These are phyloP conservation scores for Taeniopygia guttata DNA, from an alignment of 2,797 vertebrate genomes.

Conservation along the genomic window DNA sequence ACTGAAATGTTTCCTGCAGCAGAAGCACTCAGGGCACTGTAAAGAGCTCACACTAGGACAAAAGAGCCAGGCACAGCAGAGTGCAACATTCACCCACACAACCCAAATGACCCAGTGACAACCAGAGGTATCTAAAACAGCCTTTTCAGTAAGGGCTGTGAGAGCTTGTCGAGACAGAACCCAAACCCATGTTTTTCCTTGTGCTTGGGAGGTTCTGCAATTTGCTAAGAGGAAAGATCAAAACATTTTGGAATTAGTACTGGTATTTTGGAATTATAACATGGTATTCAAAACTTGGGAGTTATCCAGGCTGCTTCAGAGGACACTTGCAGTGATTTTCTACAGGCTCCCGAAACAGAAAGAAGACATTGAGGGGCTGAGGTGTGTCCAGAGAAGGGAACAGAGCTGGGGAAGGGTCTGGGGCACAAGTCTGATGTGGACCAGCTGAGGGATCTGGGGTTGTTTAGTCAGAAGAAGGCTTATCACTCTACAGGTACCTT, in stretches of 20 bases:
- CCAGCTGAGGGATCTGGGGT: background rate
- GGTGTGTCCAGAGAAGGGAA: background rate
- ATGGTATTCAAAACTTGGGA: background rate
- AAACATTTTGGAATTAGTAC: too few species aligned
- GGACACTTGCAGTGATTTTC: background rate
- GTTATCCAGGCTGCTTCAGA: background rate
- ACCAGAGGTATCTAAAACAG: background rate
- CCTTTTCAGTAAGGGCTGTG: background rate
- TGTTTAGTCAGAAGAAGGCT: background rate
- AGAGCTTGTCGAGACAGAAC: background rate
- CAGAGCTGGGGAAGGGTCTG: background rate
- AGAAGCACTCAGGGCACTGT: background rate
- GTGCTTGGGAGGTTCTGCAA: background rate
- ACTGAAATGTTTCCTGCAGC: background rate
- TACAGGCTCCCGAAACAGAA: background rate
- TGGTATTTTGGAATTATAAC: background rate
- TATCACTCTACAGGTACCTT: background rate
- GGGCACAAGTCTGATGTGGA: background rate
- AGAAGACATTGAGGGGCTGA: background rate
- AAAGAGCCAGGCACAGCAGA: background rate
- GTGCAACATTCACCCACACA: background rate
- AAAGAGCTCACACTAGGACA: background rate
- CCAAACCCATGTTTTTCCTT: background rate
- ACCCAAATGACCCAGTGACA: background rate
- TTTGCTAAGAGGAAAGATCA: background rate